These are phyloP conservation scores for Ceratosolen solmsi DNA, from an alignment of 1,140 invertebrate species.

Conservation along the genomic window DNA sequence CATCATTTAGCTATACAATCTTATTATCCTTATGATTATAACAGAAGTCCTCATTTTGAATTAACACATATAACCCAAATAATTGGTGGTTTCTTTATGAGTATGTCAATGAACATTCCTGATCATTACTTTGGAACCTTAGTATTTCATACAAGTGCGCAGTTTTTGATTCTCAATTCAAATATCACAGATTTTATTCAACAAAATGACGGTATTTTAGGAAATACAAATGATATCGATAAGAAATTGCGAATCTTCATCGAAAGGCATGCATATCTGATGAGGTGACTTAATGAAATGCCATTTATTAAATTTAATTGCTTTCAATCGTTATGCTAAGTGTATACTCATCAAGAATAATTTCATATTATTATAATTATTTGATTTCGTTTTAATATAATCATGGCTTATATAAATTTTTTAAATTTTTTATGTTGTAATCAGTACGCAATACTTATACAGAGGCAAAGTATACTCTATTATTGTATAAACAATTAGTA, in stretches of 20 bases:
- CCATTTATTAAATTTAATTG: background rate
- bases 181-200: background rate
- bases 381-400: too few relatives aligned
- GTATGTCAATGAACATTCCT: conserved; percentile 9
- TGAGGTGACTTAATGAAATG: background rate
- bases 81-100: background rate
- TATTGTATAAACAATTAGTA: too few relatives aligned
- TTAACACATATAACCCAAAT: background rate
- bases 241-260: background rate
- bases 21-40: conserved; percentile 32
- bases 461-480: too few relatives aligned
- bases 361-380: too few relatives aligned
- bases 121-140: conserved; percentile 35
- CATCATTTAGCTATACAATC: conserved; percentile 13
- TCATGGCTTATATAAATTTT: too few relatives aligned
- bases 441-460: background rate
- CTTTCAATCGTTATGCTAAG: too few relatives aligned
- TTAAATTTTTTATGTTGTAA: too few relatives aligned
- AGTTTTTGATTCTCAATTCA: conserved; percentile 23
- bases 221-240: background rate
- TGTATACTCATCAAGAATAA: too few relatives aligned
- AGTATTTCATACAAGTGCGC: conserved; percentile 25
- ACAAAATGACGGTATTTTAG: background rate
- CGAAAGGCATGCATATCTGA: conserved; percentile 25
- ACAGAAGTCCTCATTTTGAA: conserved; percentile 10